phyloP scores from a whole-genome alignment of 2,113 vertebrate genomes.

The Fregetta grallaria region DNA sequence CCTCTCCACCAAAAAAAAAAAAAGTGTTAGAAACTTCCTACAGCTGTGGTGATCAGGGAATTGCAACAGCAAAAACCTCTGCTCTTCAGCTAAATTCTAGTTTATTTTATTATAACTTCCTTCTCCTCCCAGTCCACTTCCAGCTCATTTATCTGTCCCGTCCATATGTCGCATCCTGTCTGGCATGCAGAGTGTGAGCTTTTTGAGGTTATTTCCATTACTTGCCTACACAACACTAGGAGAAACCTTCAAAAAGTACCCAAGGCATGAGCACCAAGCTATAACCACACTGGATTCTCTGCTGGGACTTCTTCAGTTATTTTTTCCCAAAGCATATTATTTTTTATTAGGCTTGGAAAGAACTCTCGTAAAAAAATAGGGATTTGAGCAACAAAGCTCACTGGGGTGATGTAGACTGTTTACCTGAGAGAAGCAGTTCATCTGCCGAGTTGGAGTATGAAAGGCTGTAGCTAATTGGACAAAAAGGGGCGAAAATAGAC shows the following conservation, averaged over 20 bases:
- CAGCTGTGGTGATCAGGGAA: not conserved
- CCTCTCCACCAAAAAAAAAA: not conserved
- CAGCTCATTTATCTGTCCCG: not conserved
- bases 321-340: not conserved
- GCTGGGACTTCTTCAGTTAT: not conserved
- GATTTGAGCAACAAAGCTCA: not conserved
- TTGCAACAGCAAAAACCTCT: not conserved
- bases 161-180: not conserved
- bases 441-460: not conserved
- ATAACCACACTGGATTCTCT: not conserved
- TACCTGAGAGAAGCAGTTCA: not conserved
- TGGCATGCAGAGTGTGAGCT: not conserved
- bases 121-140: not conserved
- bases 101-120: not conserved
- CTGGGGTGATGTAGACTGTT: not conserved
- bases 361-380: not conserved
- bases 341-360: slow-evolving; percentile 14
- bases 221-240: not conserved
- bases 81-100: not conserved
- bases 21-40: not conserved
- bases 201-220: not conserved
- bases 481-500: not conserved
- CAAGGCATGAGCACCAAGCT: not conserved
- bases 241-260: not conserved
- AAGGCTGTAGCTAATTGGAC: not conserved